A percentile compares a stretch with the other conserved stretches of the same genome.
These are phyloP conservation scores for Amiota minor DNA, from an alignment of 2,888 invertebrate species.

Conservation along the genomic window DNA sequence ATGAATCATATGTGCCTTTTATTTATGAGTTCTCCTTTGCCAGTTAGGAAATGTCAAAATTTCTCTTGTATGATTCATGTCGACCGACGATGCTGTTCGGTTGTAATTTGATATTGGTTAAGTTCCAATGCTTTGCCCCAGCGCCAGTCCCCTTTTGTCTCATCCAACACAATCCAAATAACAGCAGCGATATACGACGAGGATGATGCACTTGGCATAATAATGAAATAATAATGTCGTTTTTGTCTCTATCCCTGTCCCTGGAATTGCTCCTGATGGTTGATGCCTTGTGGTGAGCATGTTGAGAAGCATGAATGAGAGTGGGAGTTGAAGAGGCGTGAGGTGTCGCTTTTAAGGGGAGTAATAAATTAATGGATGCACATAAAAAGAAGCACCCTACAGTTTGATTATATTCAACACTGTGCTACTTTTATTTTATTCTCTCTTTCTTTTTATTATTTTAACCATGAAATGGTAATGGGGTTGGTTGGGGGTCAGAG, in stretches of 20 bases:
- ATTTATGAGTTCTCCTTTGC: slow-evolving; percentile 44
- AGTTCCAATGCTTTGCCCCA: background rate
- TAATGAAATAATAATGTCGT: slow-evolving; percentile 67
- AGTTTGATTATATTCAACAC: slow-evolving; percentile 53
- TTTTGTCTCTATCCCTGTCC: slow-evolving; percentile 40
- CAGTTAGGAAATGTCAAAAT: slow-evolving; percentile 50
- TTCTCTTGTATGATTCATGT: slow-evolving; percentile 61
- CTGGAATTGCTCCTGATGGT: too few relatives aligned
- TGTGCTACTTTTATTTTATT: slow-evolving; percentile 30
- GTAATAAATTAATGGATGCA: slow-evolving; percentile 64
- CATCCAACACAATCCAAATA: background rate
- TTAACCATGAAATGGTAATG: background rate
- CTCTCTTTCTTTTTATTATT: slow-evolving; percentile 2
- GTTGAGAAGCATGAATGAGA: slow-evolving; percentile 9
- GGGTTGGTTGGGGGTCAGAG: too few relatives aligned
- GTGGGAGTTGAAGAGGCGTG: slow-evolving; percentile 52
- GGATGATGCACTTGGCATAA: slow-evolving; percentile 63
- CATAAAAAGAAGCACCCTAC: slow-evolving; percentile 56
- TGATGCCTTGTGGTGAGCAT: slow-evolving; percentile 4
- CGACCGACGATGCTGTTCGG: slow-evolving; percentile 26
- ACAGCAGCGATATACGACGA: background rate
- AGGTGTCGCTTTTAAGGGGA: slow-evolving; percentile 42
- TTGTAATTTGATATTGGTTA: slow-evolving; percentile 56
- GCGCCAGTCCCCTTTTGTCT: background rate
- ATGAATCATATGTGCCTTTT: slow-evolving; percentile 40